Evolutionary conservation across 2,888 invertebrate species (phyloP).

Genomic region (Orthonychiurus folsomi): DNA sequence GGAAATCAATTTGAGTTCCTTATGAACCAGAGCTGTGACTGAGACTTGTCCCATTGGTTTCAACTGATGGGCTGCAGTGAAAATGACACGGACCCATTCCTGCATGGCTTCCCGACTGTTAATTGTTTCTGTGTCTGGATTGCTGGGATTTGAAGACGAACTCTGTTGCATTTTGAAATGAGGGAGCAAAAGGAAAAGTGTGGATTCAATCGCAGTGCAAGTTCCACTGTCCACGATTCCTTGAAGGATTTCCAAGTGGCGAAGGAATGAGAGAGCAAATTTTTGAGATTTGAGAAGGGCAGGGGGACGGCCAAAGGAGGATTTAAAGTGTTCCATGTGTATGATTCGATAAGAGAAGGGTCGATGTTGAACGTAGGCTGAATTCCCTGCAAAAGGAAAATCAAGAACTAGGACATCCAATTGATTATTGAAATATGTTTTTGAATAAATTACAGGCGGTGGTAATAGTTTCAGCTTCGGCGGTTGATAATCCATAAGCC

Average conservation of each 20-base stretch:
- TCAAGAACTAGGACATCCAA: constrained; percentile 2
- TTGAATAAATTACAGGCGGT: constrained; percentile 21
- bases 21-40: constrained; percentile 2
- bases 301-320: no score
- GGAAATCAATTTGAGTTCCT: constrained; percentile 13
- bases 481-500: background rate
- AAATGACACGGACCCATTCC: constrained; percentile 24
- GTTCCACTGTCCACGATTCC: constrained; percentile 23
- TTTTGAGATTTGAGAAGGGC: background rate
- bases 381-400: constrained; percentile 9
- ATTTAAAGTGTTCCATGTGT: background rate
- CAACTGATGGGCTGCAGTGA: constrained; percentile 13
- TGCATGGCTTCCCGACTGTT: constrained; percentile 18
- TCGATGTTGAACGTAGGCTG: constrained; percentile 15
- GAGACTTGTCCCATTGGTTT: constrained; percentile 10
- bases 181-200: constrained; percentile 22
- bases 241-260: constrained; percentile 15
- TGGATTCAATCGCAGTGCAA: constrained; percentile 23
- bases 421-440: background rate
- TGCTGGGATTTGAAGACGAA: no score
- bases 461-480: constrained; percentile 14
- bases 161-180: constrained; percentile 21
- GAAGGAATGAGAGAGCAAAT: constrained; percentile 9
- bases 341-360: constrained; percentile 10
- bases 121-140: constrained; percentile 12